phyloP scores from a whole-genome alignment of 2,888 invertebrate species.

The Coleophora flavipennella region DNA sequence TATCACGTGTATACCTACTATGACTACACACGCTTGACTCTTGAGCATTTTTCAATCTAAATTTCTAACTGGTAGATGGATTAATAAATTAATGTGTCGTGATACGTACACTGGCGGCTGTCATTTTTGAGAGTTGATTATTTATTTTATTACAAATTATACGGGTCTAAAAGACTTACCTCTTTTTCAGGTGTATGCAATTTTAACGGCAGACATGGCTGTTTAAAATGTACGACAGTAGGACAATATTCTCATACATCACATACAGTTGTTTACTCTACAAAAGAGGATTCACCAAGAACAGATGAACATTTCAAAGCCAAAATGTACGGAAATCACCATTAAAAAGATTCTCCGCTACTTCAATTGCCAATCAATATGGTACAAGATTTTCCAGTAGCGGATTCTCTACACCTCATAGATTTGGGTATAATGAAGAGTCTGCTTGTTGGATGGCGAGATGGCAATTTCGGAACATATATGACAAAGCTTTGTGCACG shows the following conservation, averaged over 20 bases:
- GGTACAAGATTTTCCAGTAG: constrained; percentile 19
- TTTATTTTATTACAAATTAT: no score
- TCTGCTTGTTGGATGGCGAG: constrained; percentile 15
- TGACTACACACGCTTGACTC: no score
- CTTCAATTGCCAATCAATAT: constrained; percentile 17
- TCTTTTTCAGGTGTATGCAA: constrained; percentile 9
- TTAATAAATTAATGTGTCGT: no score
- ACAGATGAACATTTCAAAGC: constrained; percentile 15
- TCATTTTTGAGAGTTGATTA: no score
- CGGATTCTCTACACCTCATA: constrained; percentile 20
- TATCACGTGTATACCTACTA: no score
- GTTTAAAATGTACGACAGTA: constrained; percentile 6
- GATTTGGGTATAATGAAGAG: constrained; percentile 20
- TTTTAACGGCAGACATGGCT: constrained; percentile 10
- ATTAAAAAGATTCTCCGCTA: constrained; percentile 16
- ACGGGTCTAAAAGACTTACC: no score
- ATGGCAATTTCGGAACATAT: constrained; percentile 15
- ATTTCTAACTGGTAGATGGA: no score
- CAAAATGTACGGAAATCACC: constrained; percentile 16
- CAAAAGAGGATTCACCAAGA: constrained; percentile 5
- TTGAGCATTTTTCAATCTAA: no score
- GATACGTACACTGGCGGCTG: no score
- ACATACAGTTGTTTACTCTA: constrained; percentile 7
- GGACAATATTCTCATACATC: constrained; percentile 10
- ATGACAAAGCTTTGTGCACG: constrained; percentile 14